A percentile compares a stretch with the other conserved stretches of the same genome.
These are phyloP conservation scores for Chaetura pelagica DNA, from an alignment of 2,113 vertebrate species.

Conservation along the genomic window DNA sequence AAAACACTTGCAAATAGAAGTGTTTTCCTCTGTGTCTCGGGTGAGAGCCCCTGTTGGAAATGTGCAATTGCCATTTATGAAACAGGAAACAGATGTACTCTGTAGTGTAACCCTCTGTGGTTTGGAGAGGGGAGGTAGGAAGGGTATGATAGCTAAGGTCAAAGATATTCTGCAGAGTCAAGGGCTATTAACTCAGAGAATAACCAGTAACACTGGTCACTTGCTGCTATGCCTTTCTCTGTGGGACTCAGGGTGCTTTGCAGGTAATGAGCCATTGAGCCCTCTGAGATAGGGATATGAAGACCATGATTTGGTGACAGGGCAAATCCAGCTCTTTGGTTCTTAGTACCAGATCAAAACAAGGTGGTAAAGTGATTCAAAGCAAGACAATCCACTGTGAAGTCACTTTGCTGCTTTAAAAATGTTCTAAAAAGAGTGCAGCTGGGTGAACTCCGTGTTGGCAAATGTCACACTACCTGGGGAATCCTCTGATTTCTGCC, in stretches of 20 bases:
- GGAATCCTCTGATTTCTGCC: background rate
- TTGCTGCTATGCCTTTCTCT: background rate
- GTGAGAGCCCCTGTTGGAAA: background rate
- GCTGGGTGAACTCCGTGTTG: background rate
- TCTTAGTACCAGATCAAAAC: background rate
- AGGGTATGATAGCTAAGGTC: background rate
- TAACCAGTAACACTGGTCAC: background rate
- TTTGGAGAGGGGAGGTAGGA: background rate
- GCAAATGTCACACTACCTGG: fast-evolving
- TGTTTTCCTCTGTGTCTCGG: background rate
- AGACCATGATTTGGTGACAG: background rate
- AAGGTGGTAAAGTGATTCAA: fast-evolving
- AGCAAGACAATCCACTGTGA: fast-evolving
- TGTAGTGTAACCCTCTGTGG: background rate
- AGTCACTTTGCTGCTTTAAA: background rate
- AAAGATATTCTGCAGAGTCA: background rate
- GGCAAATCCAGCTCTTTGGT: background rate
- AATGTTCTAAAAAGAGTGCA: background rate
- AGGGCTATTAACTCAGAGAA: background rate
- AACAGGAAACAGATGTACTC: constrained; percentile 67
- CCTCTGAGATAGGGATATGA: background rate
- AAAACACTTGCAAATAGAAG: background rate
- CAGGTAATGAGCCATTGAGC: background rate
- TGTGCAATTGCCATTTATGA: background rate
- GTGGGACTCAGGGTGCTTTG: background rate